These are phyloP conservation scores for Harpalus rubripes DNA, from an alignment of 2,888 invertebrate genomes.

Conservation along the genomic window DNA sequence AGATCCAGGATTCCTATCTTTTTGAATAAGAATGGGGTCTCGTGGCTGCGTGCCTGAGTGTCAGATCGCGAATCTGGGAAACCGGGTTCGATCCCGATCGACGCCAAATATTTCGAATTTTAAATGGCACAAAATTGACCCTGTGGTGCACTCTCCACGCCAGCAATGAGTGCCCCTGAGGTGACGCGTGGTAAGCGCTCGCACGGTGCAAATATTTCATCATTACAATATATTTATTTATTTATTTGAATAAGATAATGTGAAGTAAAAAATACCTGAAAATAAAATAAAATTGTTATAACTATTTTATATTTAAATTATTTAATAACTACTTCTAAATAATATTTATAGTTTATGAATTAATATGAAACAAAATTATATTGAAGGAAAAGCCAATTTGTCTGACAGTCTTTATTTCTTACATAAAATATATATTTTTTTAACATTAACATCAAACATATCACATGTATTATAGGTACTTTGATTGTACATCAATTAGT, in stretches of 20 bases:
- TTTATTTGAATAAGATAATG: no score
- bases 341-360: background rate
- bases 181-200: no score
- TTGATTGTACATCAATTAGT: conserved; percentile 57
- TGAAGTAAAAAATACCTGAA: background rate
- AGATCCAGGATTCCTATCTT: background rate
- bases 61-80: no score
- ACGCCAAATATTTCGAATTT: no score
- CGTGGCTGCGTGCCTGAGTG: no score
- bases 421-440: conserved; percentile 57
- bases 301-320: background rate
- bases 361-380: background rate
- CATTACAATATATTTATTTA: no score
- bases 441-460: conserved; percentile 39
- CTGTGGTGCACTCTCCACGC: no score
- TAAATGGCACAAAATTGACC: no score
- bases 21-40: no score
- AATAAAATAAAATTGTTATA: background rate
- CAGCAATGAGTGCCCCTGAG: no score
- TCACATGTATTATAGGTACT: conserved; percentile 45
- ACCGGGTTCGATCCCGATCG: no score
- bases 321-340: background rate
- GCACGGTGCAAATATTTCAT: no score
- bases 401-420: conserved; percentile 57
- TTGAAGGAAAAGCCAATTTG: background rate